A percentile compares a stretch with the other conserved stretches of the same genome.
Evolutionary conservation across 2,113 vertebrate genomes (phyloP).

Genomic region (Scomber colias): DNA sequence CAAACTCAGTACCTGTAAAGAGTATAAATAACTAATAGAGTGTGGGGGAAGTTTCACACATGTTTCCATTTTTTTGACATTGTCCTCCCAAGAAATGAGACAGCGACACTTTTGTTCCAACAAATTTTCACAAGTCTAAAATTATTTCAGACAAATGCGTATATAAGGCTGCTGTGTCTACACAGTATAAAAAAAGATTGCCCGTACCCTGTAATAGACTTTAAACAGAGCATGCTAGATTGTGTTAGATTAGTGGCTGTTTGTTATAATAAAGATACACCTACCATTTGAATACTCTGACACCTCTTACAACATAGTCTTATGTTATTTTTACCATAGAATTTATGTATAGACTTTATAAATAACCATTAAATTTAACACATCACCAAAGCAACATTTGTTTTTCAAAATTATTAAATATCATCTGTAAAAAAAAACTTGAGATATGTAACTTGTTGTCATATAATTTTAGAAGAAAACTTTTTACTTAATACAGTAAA

Average conservation of each 20-base stretch:
- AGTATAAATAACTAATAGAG: slow-evolving; percentile 71
- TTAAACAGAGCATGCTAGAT: neutral
- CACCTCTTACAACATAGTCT: no score
- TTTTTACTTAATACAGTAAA: neutral
- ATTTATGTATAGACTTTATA: neutral
- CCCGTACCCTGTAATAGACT: neutral
- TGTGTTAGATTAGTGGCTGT: no score
- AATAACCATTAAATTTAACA: neutral
- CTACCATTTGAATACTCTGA: no score
- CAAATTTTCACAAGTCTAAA: slow-evolving; percentile 10
- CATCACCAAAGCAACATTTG: neutral
- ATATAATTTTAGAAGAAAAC: neutral
- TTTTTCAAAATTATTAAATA: neutral
- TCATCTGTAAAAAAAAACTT: no score
- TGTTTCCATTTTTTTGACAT: slow-evolving; percentile 69
- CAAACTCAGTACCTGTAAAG: slow-evolving; percentile 36
- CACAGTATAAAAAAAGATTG: neutral
- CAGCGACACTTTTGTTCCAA: slow-evolving; percentile 1
- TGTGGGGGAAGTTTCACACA: slow-evolving; percentile 64
- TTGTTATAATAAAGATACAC: no score
- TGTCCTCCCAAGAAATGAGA: slow-evolving; percentile 29
- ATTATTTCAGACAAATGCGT: neutral
- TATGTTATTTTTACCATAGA: no score
- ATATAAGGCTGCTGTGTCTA: neutral
- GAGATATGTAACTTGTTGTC: no score